These are phyloP conservation scores for Steromphala cineraria DNA, from an alignment of 2,888 invertebrate species.

Conservation along the genomic window DNA sequence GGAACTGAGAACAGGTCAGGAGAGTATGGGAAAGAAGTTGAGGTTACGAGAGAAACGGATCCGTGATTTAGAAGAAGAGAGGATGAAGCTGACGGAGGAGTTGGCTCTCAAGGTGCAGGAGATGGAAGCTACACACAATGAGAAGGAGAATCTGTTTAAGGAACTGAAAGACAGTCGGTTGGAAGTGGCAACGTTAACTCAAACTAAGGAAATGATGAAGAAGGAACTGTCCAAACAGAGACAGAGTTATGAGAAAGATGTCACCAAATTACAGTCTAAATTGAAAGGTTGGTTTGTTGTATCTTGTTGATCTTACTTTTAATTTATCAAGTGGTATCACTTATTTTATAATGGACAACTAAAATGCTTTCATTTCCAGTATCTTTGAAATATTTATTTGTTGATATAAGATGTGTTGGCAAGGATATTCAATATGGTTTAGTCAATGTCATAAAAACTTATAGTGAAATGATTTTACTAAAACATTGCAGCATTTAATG, in stretches of 20 bases:
- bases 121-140: slow-evolving; percentile 53
- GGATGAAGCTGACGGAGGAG: slow-evolving; percentile 48
- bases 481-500: too few relatives aligned
- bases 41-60: slow-evolving; percentile 58
- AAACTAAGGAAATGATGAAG: slow-evolving; percentile 55
- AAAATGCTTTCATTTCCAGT: too few relatives aligned
- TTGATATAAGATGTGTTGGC: not conserved
- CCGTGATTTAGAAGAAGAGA: slow-evolving; percentile 58
- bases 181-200: slow-evolving; percentile 52
- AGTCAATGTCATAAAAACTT: too few relatives aligned
- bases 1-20: slow-evolving; percentile 53
- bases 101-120: slow-evolving; percentile 48
- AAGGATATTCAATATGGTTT: not conserved
- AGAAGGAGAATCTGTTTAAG: slow-evolving; percentile 55
- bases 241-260: slow-evolving; percentile 56
- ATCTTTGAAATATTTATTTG: not conserved
- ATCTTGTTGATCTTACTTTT: not conserved
- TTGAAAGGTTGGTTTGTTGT: slow-evolving; percentile 55
- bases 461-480: too few relatives aligned
- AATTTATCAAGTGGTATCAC: too few relatives aligned
- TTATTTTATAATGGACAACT: not conserved
- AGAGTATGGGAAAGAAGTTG: slow-evolving; percentile 62
- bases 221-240: slow-evolving; percentile 56
- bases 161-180: slow-evolving; percentile 60
- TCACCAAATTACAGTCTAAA: slow-evolving; percentile 57